phyloP scores from a whole-genome alignment of 2,797 vertebrate species.

The Linurgus olivaceus region DNA sequence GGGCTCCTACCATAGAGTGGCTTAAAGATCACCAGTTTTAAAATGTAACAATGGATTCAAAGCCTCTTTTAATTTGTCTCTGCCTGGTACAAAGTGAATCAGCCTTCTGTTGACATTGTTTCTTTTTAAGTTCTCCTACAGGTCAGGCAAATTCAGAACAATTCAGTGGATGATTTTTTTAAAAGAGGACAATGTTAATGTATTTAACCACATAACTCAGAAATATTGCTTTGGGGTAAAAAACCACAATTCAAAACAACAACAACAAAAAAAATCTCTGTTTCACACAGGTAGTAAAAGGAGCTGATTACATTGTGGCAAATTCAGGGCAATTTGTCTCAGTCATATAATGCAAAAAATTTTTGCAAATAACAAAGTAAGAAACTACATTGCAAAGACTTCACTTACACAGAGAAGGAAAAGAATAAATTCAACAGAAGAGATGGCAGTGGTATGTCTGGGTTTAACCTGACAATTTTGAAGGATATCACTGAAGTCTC shows the following conservation, averaged over 20 bases:
- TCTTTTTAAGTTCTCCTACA: not conserved
- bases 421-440: not conserved
- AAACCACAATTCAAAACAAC: not conserved
- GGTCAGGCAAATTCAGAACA: not conserved
- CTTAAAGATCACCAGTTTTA: not conserved
- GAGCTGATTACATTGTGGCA: not conserved
- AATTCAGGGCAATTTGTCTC: not conserved
- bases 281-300: not conserved
- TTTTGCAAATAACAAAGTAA: not conserved
- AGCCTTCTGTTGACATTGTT: not conserved
- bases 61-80: not conserved
- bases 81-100: not conserved
- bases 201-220: not conserved
- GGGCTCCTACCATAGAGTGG: not conserved
- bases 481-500: not conserved
- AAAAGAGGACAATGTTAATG: not conserved
- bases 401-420: not conserved
- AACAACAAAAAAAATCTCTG: not conserved
- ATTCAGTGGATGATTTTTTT: not conserved
- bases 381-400: not conserved
- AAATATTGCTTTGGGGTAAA: not conserved
- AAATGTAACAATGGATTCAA: not conserved
- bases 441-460: not conserved
- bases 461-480: conserved; percentile 27
- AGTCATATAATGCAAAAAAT: not conserved